Base-by-base conservation (phyloP, 2,888 invertebrate species). In the Pollenia amentaria region DNA sequence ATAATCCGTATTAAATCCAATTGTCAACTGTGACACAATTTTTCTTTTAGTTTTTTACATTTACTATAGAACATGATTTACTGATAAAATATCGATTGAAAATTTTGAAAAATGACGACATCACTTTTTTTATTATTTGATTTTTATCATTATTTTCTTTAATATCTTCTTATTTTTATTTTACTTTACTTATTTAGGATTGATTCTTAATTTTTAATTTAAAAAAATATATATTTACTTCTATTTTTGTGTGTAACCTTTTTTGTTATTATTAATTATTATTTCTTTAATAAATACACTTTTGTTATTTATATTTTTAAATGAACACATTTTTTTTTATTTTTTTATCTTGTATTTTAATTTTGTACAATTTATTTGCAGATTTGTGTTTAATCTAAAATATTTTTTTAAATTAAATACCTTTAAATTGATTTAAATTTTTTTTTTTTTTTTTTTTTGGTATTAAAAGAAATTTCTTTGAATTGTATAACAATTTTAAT, bases 1-100 rank as follows among this genome's bases (percentile, higher is more conserved):
- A 89, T 88, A 69, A 85, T 89, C 88, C 89, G 87, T 83, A 87
- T 70, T 76, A 88, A 77, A 87, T 83, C 88, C 88, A 87, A 87
- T 87, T 89, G 89, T 89, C 89, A 89, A 89, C 89, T 89, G 84
- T 81, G 80, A 84, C 67, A 87, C 80, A 87, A 87, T 81, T 87
- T 87, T 29, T 84, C 80, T 57, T 77, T 84, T 64, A 87, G 73
- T 77, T 72, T 81, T 48, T 62, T 81, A 67, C 80, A 81, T 70
- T 81, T 87, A 69, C 38, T 48, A 77, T 60, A 84, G n/a, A 84
- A 72, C 87, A 87, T 87, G 87, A 84, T 87, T 87, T 87, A 84
- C 53, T 57, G 69, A 29, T 11, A 55, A 48, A 67, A 67, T 67
- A 77, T 69, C 69, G 87, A 77, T 57, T 67, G 62, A 60, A 77